A percentile compares a stretch with the other conserved stretches of the same genome.
Conservation (phyloP, 2,888 invertebrate species). For the Alcis repandata region DNA sequence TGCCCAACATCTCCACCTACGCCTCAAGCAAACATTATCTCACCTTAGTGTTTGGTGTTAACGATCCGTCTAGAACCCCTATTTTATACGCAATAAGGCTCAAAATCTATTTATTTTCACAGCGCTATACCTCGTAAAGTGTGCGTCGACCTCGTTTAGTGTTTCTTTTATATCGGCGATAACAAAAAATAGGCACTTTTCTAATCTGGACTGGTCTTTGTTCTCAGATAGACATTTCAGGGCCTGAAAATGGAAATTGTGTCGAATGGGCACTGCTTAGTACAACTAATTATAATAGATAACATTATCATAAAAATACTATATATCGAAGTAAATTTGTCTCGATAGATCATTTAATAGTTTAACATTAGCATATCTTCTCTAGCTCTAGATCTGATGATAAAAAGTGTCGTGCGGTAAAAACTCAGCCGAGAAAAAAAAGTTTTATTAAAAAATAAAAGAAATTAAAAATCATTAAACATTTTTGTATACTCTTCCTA, state of each 20-base stretch:
- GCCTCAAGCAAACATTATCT: conserved; percentile 42
- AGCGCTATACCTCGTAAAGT: conserved; percentile 41
- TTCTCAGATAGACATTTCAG: conserved; percentile 22
- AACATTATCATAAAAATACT: too few relatives aligned
- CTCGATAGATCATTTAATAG: too few relatives aligned
- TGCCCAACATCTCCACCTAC: conserved; percentile 12
- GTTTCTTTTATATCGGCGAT: conserved; percentile 45
- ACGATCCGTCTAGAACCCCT: conserved; percentile 36
- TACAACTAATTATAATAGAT: not conserved
- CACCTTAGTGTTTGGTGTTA: conserved; percentile 43
- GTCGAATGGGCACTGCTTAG: not conserved
- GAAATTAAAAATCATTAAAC: too few relatives aligned
- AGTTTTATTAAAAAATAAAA: too few relatives aligned
- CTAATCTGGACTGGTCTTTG: conserved; percentile 35
- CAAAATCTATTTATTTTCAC: conserved; percentile 41
- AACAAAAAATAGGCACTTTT: conserved; percentile 42
- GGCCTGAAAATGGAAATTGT: conserved; percentile 1
- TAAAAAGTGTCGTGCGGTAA: too few relatives aligned
- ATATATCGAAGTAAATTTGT: too few relatives aligned
- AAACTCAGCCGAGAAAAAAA: too few relatives aligned
- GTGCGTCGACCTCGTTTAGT: conserved; percentile 44
- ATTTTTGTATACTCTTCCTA: too few relatives aligned
- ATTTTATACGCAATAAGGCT: conserved; percentile 43
- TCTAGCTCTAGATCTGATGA: too few relatives aligned
- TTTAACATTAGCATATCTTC: too few relatives aligned